phyloP scores from a whole-genome alignment of 2,113 vertebrate genomes.

The Stomatorhinus ivindoensis region DNA sequence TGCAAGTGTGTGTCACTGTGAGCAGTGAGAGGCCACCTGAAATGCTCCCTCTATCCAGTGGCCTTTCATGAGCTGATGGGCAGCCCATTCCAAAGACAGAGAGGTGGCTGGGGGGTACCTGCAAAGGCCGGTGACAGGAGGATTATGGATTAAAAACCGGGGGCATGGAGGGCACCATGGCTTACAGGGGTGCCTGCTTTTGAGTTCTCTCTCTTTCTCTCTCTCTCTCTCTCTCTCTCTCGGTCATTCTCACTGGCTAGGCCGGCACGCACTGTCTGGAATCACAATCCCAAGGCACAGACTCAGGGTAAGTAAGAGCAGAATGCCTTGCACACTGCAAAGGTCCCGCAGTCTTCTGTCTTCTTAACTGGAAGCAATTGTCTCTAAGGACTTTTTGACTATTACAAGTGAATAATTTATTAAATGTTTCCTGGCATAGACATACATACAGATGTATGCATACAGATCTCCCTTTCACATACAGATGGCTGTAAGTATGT shows the following conservation, averaged over 20 bases:
- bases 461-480: neutral
- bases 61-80: neutral
- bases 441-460: neutral
- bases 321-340: neutral
- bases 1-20: neutral
- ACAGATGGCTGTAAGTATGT: neutral
- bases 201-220: neutral
- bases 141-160: neutral
- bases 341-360: neutral
- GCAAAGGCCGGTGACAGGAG: neutral
- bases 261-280: neutral
- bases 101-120: neutral
- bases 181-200: neutral
- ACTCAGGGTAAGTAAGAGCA: neutral
- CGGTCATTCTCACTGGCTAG: neutral
- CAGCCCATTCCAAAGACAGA: neutral
- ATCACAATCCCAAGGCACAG: neutral
- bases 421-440: neutral
- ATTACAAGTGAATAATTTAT: slow-evolving; percentile 1
- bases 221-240: neutral
- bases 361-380: neutral
- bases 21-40: neutral
- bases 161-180: neutral
- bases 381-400: neutral
- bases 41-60: neutral